Percentiles rank a stretch among this genome's conserved stretches.
Conservation (phyloP, 1,140 invertebrate genomes). For the Brachionus asplanchnoidis region DNA sequence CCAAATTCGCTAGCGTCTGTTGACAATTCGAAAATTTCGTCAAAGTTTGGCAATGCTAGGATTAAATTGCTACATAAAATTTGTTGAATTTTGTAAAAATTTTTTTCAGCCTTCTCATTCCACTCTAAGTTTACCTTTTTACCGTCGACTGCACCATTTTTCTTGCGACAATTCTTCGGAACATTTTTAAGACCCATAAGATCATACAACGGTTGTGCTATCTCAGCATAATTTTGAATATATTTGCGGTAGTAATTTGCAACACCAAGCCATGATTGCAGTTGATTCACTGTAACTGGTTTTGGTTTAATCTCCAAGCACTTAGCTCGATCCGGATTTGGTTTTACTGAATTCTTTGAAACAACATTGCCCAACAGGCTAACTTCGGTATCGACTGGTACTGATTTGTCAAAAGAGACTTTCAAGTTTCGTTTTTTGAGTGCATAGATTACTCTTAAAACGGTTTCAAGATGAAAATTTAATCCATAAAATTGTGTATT, state of each 20-base stretch:
- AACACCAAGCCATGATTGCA: constrained; percentile 47
- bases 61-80: background rate
- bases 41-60: background rate
- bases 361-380: background rate
- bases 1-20: background rate
- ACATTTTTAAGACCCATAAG: too few species aligned
- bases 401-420: background rate
- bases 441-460: too few species aligned
- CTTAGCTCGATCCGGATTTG: background rate
- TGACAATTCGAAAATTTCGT: background rate
- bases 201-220: constrained; percentile 44
- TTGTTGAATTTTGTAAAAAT: background rate
- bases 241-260: constrained; percentile 48
- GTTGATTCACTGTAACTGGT: background rate
- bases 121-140: background rate
- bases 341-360: background rate
- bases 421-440: background rate
- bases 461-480: too few species aligned
- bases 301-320: background rate
- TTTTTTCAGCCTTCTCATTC: background rate
- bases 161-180: background rate
- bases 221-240: constrained; percentile 44
- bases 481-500: too few species aligned
- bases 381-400: background rate
- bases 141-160: background rate